Base-by-base conservation (phyloP, 2,113 vertebrate species). In the Leuciscus idus region DNA sequence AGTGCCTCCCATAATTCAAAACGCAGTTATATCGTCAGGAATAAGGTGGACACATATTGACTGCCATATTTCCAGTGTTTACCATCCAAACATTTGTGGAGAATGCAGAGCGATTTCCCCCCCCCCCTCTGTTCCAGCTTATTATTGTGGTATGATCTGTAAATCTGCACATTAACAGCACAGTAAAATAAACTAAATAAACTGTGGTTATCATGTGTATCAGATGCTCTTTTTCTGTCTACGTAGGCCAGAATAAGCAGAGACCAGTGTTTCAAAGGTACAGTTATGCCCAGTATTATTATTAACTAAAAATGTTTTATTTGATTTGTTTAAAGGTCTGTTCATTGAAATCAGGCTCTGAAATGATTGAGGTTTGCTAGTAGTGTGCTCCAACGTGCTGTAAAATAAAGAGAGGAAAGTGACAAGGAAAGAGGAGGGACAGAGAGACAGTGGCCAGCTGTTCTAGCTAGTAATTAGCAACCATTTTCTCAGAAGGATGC, bases 401-500 rank as follows among this genome's bases (percentile, higher is more conserved):
- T 33, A 68, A 82, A 33, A 55, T 57, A 13, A 46, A 28, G 10
- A 26, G 62, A 8, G 33, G 21, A 80, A 62, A 33, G 19, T 68
- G 26, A 68, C 79, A 79, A 28, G 21, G 75, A 68, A 68, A 52
- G 46, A 70, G 74, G 84, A 85, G 75, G 75, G 15, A 79, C 62
- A 26, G 48, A 13, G 26, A 85, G 75, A 55, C 46, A 85, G 62
- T 70, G 70, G 30, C 75, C 75, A 79, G 75, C 59, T 79, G 75
- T 70, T 50, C 57, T 68, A 11, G 13, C 36, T n/a, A 15, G 19
- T 85, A 85, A 85, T 85, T 79, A 70, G 17, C 48, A 79, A 52
- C 61, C 28, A 79, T 85, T 70, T 70, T 70, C 74, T 85, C 83
- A 66, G 73, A 76, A 57, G 83, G 83, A 19, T 64, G 73, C 57